These are phyloP conservation scores for Saguinus oedipus DNA, from an alignment of 2,797 vertebrate genomes.

Conservation along the genomic window DNA sequence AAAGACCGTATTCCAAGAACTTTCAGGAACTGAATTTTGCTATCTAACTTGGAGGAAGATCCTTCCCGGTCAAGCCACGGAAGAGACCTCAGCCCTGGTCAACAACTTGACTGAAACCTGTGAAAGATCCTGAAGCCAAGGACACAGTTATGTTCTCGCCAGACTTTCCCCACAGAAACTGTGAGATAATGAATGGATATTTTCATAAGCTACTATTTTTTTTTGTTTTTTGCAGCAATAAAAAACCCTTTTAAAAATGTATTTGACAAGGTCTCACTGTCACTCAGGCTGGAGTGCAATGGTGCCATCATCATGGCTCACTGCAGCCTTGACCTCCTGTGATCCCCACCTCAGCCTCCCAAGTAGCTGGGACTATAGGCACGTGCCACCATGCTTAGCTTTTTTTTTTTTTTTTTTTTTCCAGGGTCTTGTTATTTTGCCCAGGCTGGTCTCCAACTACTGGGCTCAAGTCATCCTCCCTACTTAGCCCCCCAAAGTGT, in stretches of 20 bases:
- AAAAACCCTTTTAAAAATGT: not conserved
- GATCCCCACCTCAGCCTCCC: not conserved
- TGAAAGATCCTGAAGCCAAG: not conserved
- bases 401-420: too few relatives aligned
- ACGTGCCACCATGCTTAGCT: not conserved
- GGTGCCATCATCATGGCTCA: not conserved
- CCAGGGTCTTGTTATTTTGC: not conserved
- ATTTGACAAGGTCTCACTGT: not conserved
- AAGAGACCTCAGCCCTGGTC: not conserved
- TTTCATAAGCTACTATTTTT: not conserved
- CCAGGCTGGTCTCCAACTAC: not conserved
- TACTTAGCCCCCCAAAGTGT: not conserved
- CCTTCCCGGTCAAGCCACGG: not conserved
- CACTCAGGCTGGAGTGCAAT: not conserved
- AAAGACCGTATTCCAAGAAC: not conserved
- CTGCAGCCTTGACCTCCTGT: not conserved
- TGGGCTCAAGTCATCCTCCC: not conserved
- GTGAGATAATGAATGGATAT: not conserved
- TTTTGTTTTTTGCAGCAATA: not conserved
- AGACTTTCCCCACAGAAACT: not conserved
- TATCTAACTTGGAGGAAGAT: not conserved
- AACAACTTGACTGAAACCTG: not conserved
- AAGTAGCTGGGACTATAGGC: not conserved
- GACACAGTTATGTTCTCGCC: not conserved
- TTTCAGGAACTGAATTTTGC: not conserved